These are phyloP conservation scores for Falcunculus frontatus DNA, from an alignment of 2,113 vertebrate species.

Conservation along the genomic window DNA sequence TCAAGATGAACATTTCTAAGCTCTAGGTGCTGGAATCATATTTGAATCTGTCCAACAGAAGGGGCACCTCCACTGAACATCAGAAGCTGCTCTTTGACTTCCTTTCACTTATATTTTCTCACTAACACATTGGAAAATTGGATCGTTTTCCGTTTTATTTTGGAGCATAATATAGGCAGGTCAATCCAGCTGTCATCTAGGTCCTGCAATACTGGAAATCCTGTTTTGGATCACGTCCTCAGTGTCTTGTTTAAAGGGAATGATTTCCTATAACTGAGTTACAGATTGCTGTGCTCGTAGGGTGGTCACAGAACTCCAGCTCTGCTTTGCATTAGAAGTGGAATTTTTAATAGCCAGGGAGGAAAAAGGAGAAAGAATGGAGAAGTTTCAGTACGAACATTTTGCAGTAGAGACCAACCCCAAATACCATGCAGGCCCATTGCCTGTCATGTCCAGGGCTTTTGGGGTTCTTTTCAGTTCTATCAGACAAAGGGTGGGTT, in stretches of 20 bases:
- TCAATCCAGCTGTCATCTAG: background rate
- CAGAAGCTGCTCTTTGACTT: background rate
- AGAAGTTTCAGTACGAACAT: background rate
- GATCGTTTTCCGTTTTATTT: background rate
- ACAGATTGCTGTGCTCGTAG: background rate
- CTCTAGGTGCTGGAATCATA: background rate
- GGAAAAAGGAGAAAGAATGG: background rate
- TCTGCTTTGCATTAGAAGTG: slow-evolving; percentile 41
- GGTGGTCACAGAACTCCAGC: background rate
- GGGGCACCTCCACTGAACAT: background rate
- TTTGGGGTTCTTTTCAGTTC: background rate
- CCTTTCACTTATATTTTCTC: background rate
- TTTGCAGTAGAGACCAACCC: background rate
- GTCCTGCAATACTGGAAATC: background rate
- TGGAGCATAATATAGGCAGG: background rate
- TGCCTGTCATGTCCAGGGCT: background rate
- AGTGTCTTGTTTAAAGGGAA: background rate
- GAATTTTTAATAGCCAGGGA: slow-evolving; percentile 28
- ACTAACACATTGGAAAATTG: background rate
- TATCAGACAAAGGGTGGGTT: background rate
- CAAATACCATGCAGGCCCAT: accelerated
- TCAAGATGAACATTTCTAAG: background rate
- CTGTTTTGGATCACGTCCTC: background rate
- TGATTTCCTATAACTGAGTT: background rate
- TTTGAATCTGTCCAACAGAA: background rate